Conservation (phyloP, 2,113 vertebrate genomes). For the Saguinus midas region DNA sequence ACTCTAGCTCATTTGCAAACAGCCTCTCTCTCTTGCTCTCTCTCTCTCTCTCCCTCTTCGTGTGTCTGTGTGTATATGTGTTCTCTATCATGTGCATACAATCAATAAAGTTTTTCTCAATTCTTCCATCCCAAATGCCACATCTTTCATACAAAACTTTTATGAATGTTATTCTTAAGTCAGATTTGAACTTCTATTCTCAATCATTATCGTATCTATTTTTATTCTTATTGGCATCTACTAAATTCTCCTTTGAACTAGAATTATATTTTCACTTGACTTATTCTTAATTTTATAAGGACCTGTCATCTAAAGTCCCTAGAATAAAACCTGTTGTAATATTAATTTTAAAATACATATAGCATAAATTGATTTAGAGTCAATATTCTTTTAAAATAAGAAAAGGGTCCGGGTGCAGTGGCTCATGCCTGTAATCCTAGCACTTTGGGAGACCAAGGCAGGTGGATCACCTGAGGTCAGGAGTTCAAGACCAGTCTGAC, state of each 20-base stretch:
- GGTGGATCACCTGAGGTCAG: no score
- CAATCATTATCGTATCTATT: background rate
- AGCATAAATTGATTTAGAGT: background rate
- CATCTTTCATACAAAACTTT: background rate
- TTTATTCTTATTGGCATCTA: background rate
- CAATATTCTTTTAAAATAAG: background rate
- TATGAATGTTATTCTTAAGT: background rate
- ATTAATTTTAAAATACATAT: background rate
- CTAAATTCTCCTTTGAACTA: background rate
- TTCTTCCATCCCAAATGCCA: background rate
- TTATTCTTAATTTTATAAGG: background rate
- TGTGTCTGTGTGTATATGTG: background rate
- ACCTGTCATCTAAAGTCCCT: background rate
- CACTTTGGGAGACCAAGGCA: no score
- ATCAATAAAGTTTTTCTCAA: background rate
- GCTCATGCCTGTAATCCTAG: no score
- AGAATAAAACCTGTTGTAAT: background rate
- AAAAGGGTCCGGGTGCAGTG: background rate
- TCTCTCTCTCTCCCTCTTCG: background rate
- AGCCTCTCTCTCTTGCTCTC: no score
- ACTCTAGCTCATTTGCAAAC: background rate
- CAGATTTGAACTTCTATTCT: background rate
- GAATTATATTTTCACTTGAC: background rate
- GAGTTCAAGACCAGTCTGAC: no score
- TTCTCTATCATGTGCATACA: background rate